A percentile compares a stretch with the other conserved stretches of the same genome.
These are phyloP conservation scores for Apeltes quadracus DNA, from an alignment of 2,113 vertebrate species.

Conservation along the genomic window DNA sequence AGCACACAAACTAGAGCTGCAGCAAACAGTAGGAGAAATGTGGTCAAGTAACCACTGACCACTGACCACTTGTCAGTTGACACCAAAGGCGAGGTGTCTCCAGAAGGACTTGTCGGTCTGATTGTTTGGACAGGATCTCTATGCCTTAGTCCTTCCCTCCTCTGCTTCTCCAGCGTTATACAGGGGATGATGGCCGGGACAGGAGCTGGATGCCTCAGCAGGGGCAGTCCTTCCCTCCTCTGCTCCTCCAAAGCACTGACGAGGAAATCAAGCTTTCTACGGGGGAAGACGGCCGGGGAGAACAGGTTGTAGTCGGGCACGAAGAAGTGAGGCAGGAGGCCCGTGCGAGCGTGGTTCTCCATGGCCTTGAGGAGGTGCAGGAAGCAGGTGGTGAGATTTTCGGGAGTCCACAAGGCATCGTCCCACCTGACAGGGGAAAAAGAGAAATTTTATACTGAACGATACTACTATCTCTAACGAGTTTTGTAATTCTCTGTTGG, in stretches of 20 bases:
- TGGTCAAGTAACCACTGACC: too few species aligned
- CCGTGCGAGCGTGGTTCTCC: slow-evolving; percentile 45
- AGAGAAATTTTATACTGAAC: not conserved
- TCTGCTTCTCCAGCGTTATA: slow-evolving; percentile 73
- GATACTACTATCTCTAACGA: not conserved
- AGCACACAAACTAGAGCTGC: not conserved
- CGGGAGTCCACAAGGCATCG: slow-evolving; percentile 61
- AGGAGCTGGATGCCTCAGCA: slow-evolving; percentile 52
- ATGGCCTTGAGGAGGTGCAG: slow-evolving; percentile 64
- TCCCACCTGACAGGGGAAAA: slow-evolving; percentile 22
- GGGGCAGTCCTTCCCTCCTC: slow-evolving; percentile 52
- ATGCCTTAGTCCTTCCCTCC: slow-evolving; percentile 41
- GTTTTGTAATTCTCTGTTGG: not conserved
- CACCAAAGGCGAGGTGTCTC: not conserved
- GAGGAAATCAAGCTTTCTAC: slow-evolving; percentile 61
- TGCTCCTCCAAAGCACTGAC: slow-evolving; percentile 61
- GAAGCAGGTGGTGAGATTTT: slow-evolving; percentile 63
- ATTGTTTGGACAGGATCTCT: slow-evolving; percentile 17
- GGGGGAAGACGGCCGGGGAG: slow-evolving; percentile 49
- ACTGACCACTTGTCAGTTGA: not conserved
- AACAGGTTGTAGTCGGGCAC: slow-evolving; percentile 72
- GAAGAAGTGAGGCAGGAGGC: slow-evolving; percentile 75
- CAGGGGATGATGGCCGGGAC: too few species aligned
- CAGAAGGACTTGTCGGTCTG: not conserved
- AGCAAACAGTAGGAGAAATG: not conserved